Base-by-base conservation (phyloP, 2,888 invertebrate genomes). In the Venusia cambrica region DNA sequence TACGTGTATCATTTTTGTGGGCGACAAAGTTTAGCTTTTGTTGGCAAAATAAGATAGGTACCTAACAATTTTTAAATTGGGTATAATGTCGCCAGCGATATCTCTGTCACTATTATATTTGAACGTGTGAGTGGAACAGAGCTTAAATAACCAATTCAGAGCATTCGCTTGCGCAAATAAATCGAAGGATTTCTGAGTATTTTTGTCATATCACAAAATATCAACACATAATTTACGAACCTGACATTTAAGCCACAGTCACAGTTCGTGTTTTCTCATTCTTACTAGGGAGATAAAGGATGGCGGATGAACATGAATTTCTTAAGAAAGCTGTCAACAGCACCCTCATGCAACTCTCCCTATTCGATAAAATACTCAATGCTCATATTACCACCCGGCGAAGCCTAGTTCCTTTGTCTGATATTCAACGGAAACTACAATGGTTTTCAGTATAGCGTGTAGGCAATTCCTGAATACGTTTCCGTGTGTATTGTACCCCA, bases 151-250 rank as follows among this genome's bases (percentile, higher is more conserved):
- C 7, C 9, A 10, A 33, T 20, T 20, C 10, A 15, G 28, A 17
- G 15, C 2, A 30, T 30, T 25, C 13, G 35, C 18, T 27, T 24
- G 29, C 29, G 36, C 19, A 25, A 35, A 35, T 35, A 36, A 18
- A 36, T 30, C 29, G 30, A 30, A 36, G 19, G 36, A 9, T 26
- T 8, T 14, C 9, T 19, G 4, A 8, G 4, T 19, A 25, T 36
- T 25, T 36, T 36, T 19, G 15, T 29, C 19, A 8, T 36, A 11
- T 35, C 29, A 19, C 36, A 29, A 9, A 10, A 8, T 25, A 14
- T 18, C n/a, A n/a, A 22, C 24, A 9, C 27, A 8, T 16, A 28
- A 27, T 27, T 35, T 28, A 22, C 9, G 22, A 27, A 21, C 25
- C 15, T 26, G 33, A 27, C 34, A 27, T 34, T 34, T 24, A 27